Evolutionary conservation across 2,888 invertebrate species (phyloP).

Genomic region (Lagria hirta): DNA sequence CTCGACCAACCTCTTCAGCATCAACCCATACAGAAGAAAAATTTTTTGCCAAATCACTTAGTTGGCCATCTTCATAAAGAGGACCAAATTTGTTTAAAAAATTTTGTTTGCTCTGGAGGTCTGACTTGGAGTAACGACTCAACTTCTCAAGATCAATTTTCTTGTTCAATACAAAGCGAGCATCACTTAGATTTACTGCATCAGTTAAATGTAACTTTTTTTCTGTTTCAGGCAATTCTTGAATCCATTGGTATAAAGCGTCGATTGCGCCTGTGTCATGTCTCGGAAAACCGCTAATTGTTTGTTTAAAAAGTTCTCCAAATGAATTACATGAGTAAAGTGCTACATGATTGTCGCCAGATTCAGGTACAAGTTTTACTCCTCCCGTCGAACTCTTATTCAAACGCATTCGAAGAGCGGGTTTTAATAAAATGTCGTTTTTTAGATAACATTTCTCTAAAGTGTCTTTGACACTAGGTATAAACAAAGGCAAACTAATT

Average conservation of each 20-base stretch:
- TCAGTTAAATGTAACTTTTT: slow-evolving; percentile 28
- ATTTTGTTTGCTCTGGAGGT: too few species aligned
- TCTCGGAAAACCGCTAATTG: slow-evolving; percentile 17
- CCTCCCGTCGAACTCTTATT: slow-evolving; percentile 35
- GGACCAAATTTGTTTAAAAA: slow-evolving; percentile 28
- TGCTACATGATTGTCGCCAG: slow-evolving; percentile 26
- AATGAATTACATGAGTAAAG: slow-evolving; percentile 30
- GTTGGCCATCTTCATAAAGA: slow-evolving; percentile 28
- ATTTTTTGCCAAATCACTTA: slow-evolving; percentile 34
- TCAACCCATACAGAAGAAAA: slow-evolving; percentile 38
- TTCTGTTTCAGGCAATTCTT: slow-evolving; percentile 23
- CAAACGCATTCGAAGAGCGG: too few species aligned
- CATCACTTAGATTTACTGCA: slow-evolving; percentile 28
- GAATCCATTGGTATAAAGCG: slow-evolving; percentile 30
- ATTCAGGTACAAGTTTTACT: slow-evolving; percentile 31
- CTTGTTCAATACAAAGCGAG: slow-evolving; percentile 26
- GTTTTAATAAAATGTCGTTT: slow-evolving; percentile 28
- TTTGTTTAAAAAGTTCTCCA: slow-evolving; percentile 39
- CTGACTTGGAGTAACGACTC: slow-evolving; percentile 3
- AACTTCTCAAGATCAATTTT: slow-evolving; percentile 11
- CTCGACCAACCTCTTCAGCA: slow-evolving; percentile 27
- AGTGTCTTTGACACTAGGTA: slow-evolving; percentile 33
- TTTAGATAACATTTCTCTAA: slow-evolving; percentile 28
- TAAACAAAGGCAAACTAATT: slow-evolving; percentile 34
- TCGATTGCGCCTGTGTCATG: slow-evolving; percentile 19